Base-by-base conservation (phyloP, 2,797 vertebrate species). In the Sus cebifrons region DNA sequence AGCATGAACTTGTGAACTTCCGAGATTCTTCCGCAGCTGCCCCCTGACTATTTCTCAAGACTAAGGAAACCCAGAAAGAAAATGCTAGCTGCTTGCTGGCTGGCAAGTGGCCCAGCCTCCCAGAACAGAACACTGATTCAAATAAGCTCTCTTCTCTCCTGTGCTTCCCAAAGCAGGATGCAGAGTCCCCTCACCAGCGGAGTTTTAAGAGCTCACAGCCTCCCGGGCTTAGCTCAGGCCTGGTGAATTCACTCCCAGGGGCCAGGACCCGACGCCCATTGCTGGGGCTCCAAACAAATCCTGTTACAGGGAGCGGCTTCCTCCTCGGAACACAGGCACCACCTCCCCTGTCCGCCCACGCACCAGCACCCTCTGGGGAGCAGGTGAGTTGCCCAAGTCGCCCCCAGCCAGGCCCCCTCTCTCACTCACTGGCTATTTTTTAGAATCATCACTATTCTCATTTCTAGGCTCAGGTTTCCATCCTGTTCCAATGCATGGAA, bases 21-120 rank as follows among this genome's bases (percentile, higher is more conserved):
- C 16, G 36, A 58, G 73, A 20, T 52, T 92, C 36, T 87, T 92
- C 62, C 36, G 77, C 27, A 91, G 67, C 11, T 29, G 40, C 54
- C 36, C 58, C 90, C 40, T 85, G n/a, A 60, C 27, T 62, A 67
- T 89, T 89, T 86, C 74, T 78, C 68, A 96, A 85, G 86, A 40
- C 77, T 23, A 62, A 93, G 68, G 73, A 92, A 93, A 90, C 11
- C 29, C 62, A 88, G 85, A 86, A 82, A 88, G 95, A 62, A 85
- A 88, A 95, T 29, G 78, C 79, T 77, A 36, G 67, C 11, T 27
- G 27, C 68, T 65, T 27, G 27, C 68, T 65, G 18, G 60, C 58
- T 89, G 62, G 36, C 18, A 1, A 70, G 79, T 14, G 84, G 49
- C 87, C 89, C 65, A 65, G 94, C 16, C 52, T 54, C 79, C 32